Base-by-base conservation (phyloP, 2,888 invertebrate species). In the Calameuta idolon region DNA sequence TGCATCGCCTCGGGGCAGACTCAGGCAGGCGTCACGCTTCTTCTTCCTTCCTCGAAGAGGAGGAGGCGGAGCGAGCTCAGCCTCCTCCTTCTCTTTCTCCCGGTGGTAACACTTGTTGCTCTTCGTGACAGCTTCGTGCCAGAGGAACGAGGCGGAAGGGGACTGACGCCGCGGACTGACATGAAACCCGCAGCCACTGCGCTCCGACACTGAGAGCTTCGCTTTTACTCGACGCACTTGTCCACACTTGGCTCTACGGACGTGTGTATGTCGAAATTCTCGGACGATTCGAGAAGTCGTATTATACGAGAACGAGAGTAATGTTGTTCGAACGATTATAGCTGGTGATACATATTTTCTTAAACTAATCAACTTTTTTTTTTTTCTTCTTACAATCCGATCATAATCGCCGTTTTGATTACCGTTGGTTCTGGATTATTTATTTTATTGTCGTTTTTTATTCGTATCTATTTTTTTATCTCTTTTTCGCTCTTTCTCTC, bases 31-130 rank as follows among this genome's bases (percentile, higher is more conserved):
- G 34, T 74, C 74, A 30, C 74, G 30, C 74, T 31, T 34, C 34
- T 31, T 34, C 34, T 30, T 30, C 74, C 34, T 30, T 34, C 30
- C 35, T 23, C 74, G 33, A 12, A 31, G n/a, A 30, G 9, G 77
- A 81, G 85, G 86, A 86, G 90, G 90, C 90, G 90, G 90, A 83
- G 90, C 90, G 79, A 86, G 82, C 81, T 83, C 82, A 76, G 76
- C 73, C 81, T 79, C 81, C 82, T 23, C 55, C 55, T 55, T 55
- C 23, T 55, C 33, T 31, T 71, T 31, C 76, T 82, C 82, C 86
- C 82, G 86, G 79, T 83, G 86, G 79, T 83, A 85, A 88, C 89
- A 90, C 90, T 90, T 90, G 90, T 90, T 90, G 90, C 89, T 90
- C 89, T 89, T 83, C 77, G 78, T 77, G 83, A 83, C 83, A 82